Percentiles rank a stretch among this genome's conserved stretches.
Evolutionary conservation across 2,797 vertebrate genomes (phyloP).

Genomic region (Arrhamphus sclerolepis): DNA sequence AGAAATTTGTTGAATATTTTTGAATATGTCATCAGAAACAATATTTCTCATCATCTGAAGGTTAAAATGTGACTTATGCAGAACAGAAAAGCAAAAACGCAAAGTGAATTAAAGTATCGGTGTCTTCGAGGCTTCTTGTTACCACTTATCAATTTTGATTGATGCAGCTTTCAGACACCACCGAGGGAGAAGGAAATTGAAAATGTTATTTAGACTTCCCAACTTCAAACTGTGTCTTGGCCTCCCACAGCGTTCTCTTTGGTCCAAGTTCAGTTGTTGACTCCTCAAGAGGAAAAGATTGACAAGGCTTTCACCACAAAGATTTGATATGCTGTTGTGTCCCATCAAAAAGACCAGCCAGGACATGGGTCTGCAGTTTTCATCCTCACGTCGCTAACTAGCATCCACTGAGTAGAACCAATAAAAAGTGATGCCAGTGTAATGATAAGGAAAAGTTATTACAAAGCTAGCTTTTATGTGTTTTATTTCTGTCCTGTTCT

Average conservation of each 20-base stretch:
- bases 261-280: neutral
- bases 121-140: constrained; percentile 9
- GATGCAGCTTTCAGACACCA: constrained; percentile 1
- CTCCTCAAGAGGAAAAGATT: neutral
- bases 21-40: neutral
- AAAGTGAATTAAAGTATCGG: neutral
- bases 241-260: neutral
- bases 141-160: constrained; percentile 17
- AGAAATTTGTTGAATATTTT: constrained; percentile 9
- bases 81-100: constrained; percentile 1
- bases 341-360: too few relatives aligned
- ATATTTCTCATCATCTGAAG: neutral
- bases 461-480: too few relatives aligned
- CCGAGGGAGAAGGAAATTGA: constrained; percentile 29
- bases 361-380: too few relatives aligned
- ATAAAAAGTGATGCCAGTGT: too few relatives aligned
- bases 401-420: too few relatives aligned
- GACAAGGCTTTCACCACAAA: neutral
- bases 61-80: neutral
- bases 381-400: too few relatives aligned
- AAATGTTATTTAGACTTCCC: neutral
- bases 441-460: too few relatives aligned
- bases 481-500: too few relatives aligned
- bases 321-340: too few relatives aligned
- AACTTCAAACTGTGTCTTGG: neutral